These are phyloP conservation scores for Nerophis ophidion DNA, from an alignment of 2,113 vertebrate genomes.

Conservation along the genomic window DNA sequence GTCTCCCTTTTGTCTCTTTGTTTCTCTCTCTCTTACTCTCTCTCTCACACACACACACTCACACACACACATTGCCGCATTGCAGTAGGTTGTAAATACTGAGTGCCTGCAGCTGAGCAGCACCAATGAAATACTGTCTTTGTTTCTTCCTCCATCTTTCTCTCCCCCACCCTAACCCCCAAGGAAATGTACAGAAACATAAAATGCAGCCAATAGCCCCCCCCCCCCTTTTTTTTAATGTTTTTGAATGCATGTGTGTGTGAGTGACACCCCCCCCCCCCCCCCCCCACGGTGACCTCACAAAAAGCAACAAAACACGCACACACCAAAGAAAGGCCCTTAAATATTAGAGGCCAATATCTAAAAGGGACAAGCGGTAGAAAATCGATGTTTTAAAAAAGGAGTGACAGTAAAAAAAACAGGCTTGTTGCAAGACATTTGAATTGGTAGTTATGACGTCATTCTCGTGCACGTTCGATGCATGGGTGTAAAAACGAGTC, in stretches of 20 bases:
- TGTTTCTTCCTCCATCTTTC: conserved; percentile 52
- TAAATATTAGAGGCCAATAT: no score
- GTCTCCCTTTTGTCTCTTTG: conserved; percentile 50
- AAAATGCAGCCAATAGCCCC: conserved; percentile 4
- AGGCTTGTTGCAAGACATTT: no score
- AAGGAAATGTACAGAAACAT: conserved; percentile 33
- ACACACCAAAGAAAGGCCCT: no score
- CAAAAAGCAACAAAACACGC: no score
- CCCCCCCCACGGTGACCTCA: no score
- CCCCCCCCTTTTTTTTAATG: conserved; percentile 11
- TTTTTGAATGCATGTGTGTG: conserved; percentile 10
- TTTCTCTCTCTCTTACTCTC: conserved; percentile 20
- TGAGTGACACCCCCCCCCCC: no score
- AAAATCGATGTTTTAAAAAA: no score
- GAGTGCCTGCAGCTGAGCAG: conserved; percentile 56
- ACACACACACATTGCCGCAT: conserved; percentile 58
- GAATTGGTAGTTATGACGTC: no score
- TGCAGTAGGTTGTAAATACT: conserved; percentile 71
- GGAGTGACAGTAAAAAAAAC: no score
- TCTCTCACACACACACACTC: conserved; percentile 29
- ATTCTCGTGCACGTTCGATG: no score
- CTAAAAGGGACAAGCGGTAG: no score
- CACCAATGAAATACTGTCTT: conserved; percentile 66
- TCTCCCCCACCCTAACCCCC: conserved; percentile 19
- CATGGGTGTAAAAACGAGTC: no score